Percentiles rank a stretch among this genome's conserved stretches.
These are phyloP conservation scores for Beroe forskalii DNA, from an alignment of 37 sponge, comb jelly and placozoan species.

Conservation along the genomic window DNA sequence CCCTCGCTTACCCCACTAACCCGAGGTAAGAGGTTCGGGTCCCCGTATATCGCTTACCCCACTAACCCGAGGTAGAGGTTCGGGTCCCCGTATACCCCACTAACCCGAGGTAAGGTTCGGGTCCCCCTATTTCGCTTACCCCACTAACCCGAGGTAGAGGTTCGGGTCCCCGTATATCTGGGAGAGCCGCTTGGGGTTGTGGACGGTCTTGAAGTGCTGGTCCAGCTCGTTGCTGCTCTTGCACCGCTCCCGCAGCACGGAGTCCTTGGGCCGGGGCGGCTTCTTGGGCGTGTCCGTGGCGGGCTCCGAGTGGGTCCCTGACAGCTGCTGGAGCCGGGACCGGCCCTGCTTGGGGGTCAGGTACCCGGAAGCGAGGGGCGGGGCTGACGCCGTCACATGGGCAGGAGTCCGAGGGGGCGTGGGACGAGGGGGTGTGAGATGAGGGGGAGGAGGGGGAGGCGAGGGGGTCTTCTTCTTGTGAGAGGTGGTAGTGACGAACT, in stretches of 20 bases:
- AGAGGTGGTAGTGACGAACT: constrained; percentile 44
- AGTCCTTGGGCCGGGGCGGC: constrained; percentile 41
- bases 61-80: constrained; percentile 10
- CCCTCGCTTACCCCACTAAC: no score
- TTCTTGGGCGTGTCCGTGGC: constrained; percentile 19
- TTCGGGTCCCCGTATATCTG: constrained; percentile 24
- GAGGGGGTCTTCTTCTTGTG: no score
- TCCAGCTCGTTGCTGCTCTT: constrained; percentile 47
- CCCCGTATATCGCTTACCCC: no score
- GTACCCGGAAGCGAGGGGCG: background rate
- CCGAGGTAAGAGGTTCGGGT: no score
- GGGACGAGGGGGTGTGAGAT: background rate
- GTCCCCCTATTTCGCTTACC: no score
- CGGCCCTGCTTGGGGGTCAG: background rate
- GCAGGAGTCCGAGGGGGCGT: no score
- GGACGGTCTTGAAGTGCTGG: constrained; percentile 39
- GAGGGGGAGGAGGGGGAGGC: background rate
- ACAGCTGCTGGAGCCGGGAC: background rate
- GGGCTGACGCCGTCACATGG: no score
- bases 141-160: background rate
- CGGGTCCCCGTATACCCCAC: no score
- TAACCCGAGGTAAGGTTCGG: no score
- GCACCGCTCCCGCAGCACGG: constrained; percentile 44
- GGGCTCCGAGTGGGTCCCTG: constrained; percentile 24
- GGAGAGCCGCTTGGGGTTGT: constrained; percentile 34